Conservation (phyloP, 1,140 invertebrate species). For the Drosophila azteca region DNA sequence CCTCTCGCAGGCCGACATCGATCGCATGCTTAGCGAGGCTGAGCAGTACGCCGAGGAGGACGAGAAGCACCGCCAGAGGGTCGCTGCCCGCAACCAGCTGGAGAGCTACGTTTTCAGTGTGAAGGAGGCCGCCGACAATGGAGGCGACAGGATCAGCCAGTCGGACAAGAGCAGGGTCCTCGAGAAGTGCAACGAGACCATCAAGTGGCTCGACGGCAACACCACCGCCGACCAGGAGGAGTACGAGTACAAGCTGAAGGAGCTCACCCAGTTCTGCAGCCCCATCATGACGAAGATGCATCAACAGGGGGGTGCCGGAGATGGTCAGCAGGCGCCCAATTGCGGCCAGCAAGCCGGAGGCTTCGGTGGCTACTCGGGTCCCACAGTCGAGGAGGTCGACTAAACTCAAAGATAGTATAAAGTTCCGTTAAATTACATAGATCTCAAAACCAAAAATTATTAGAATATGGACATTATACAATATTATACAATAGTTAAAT, state of each 20-base stretch:
- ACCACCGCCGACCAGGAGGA: slow-evolving; percentile 87
- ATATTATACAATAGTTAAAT: slow-evolving; percentile 25
- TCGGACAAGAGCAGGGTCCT: slow-evolving; percentile 79
- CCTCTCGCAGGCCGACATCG: slow-evolving; percentile 91
- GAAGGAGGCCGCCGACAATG: slow-evolving; percentile 85
- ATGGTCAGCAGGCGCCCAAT: slow-evolving; percentile 71
- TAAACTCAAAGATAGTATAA: slow-evolving; percentile 78
- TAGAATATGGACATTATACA: slow-evolving; percentile 4
- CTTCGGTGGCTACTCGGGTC: slow-evolving; percentile 84
- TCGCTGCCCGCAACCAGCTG: slow-evolving; percentile 86
- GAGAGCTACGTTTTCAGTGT: slow-evolving; percentile 90
- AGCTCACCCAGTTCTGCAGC: slow-evolving; percentile 85
- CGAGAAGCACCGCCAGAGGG: slow-evolving; percentile 88
- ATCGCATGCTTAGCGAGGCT: slow-evolving; percentile 87
- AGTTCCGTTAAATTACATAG: neutral
- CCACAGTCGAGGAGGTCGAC: slow-evolving; percentile 90
- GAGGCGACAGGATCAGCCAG: slow-evolving; percentile 82
- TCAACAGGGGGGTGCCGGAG: slow-evolving; percentile 71
- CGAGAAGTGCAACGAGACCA: slow-evolving; percentile 85
- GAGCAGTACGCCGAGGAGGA: slow-evolving; percentile 88
- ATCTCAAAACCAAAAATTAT: slow-evolving; percentile 25
- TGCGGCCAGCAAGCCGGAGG: slow-evolving; percentile 83
- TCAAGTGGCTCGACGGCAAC: slow-evolving; percentile 87
- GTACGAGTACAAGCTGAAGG: slow-evolving; percentile 86
- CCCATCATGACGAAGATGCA: slow-evolving; percentile 87